Base-by-base conservation (phyloP, 2,113 vertebrate species). In the Engystomops pustulosus region DNA sequence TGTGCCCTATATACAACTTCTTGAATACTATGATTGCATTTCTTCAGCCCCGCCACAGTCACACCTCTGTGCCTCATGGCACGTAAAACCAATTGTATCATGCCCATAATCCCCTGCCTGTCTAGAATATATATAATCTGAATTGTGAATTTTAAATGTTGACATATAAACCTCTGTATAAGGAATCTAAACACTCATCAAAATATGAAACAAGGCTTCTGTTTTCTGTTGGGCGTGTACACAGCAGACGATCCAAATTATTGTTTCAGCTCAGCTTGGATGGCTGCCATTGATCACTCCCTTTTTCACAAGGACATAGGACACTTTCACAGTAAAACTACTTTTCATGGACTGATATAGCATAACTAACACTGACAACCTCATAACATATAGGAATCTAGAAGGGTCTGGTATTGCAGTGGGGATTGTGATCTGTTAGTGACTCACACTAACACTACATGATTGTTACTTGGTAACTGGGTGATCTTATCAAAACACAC, bases 181-280 rank as follows among this genome's bases (percentile, higher is more conserved):
- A 76, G 53, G 38, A 83, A 20, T 15, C 49, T 70, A 70, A 65
- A 70, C 38, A 36, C 34, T 75, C 32, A 67, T 67, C n/a, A 77
- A 78, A 65, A 51, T 58, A 71, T 44, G 41, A 83, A 44, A 34
- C 25, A 14, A 1, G 41, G 62, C 15, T 44, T 85, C 74, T 85
- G 75, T 69, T 79, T 60, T 53, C n/a, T 84, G 10, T 44, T 85
- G 83, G 83, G 83, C 79, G 83, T 79, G 83, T 55, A 41, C 41
- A 58, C n/a, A 32, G 75, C 34, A 77, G 44, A 51, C 53, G 32
- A 23, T 44, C 47, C 60, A 85, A 78, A 79, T 85, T 55, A 79
- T 70, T 69, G 62, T 62, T 85, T 84, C 55, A 58, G 45, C 60
- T 58, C 8, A 30, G 6, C 38, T 49, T 85, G 83, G 83, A 44